phyloP scores from a whole-genome alignment of 2,888 invertebrate species.

The Machimus rusticus region DNA sequence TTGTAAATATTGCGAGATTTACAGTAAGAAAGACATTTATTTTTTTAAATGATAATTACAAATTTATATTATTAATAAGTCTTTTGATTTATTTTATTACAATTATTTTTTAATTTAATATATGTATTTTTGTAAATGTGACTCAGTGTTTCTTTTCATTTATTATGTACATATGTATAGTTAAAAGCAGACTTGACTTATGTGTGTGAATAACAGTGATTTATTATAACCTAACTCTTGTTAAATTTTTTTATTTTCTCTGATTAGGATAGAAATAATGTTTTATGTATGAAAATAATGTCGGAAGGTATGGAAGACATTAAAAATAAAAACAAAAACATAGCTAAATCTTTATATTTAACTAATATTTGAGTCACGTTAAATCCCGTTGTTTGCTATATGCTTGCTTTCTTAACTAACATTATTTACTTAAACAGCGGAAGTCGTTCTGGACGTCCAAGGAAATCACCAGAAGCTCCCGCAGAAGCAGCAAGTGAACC shows the following conservation, averaged over 20 bases:
- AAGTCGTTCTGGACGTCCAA: constrained; percentile 65
- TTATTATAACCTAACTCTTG: background rate
- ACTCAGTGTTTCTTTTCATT: background rate
- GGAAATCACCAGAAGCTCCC: constrained; percentile 66
- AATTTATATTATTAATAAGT: background rate
- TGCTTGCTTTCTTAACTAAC: background rate
- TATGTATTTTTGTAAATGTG: background rate
- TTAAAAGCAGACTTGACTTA: background rate
- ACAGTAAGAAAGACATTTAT: background rate
- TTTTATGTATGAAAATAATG: background rate
- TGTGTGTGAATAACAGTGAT: background rate
- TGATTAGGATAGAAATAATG: background rate
- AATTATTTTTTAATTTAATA: background rate
- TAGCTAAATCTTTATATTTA: background rate
- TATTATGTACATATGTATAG: no score
- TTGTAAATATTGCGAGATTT: background rate
- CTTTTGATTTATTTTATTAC: background rate
- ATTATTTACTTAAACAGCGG: constrained; percentile 54
- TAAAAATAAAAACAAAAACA: background rate
- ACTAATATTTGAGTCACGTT: background rate
- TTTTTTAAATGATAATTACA: background rate
- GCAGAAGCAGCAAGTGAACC: constrained; percentile 61
- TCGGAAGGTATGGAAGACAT: background rate
- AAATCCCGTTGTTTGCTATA: background rate
- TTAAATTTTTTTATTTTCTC: background rate